Base-by-base conservation (phyloP, 1,140 invertebrate species). In the Cyrtorhinus lividipennis region DNA sequence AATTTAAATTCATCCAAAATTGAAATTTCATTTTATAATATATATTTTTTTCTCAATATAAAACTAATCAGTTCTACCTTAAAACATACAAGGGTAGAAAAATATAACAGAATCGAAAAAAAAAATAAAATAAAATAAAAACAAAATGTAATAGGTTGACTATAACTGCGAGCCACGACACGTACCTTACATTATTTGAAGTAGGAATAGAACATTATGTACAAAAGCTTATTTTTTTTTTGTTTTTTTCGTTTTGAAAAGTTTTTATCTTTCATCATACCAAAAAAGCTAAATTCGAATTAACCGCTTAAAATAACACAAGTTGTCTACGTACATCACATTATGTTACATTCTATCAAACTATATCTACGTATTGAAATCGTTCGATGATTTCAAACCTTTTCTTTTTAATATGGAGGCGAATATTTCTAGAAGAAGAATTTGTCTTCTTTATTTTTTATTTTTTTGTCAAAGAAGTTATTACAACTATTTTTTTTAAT, bases 311-410 rank as follows among this genome's bases (percentile, higher is more conserved):
- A 63, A 59, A 59, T 58, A 15, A 60, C 26, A 60, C 26, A 64
- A 64, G 63, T 59, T 64, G 44, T n/a, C n/a, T n/a, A n/a, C n/a
- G 58, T 64, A 64, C 63, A 64, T 64, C 63, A 64, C 63, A 61
- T 60, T 61, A 64, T 64, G 26, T 59, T 64, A 45, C 48, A 53
- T 8, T 22, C 48, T 53, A 53, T 22, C 20, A 48, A 56, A 38
- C 63, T 64, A 64, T 22, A 27, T 23, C 59, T 60, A 64, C 13
- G 20, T 44, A 26, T 58, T 63, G 62, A 64, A 64, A 64, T 60
- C 59, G 24, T 60, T 64, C 63, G 63, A 64, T 64, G 63, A 64
- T 64, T 64, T 30, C 58, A 53, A 53, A 53, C 8, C 30, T 20
- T 63, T 59, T 10, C 26, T 15, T 59, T 8, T 13, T 59, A 59